A percentile compares a stretch with the other conserved stretches of the same genome.
phyloP scores from a whole-genome alignment of 1,140 invertebrate genomes.

The Leguminivora glycinivorella region DNA sequence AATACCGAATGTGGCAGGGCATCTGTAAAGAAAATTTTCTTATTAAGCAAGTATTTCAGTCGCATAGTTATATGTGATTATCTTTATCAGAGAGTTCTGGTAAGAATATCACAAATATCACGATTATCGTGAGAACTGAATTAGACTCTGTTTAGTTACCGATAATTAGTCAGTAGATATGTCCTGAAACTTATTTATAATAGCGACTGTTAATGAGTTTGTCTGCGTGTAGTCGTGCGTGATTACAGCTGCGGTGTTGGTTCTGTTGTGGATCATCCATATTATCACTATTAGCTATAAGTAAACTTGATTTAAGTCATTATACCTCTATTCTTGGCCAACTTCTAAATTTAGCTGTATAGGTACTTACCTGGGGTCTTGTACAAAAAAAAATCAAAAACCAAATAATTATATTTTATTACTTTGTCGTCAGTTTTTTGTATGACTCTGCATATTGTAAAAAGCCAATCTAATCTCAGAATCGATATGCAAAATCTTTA shows the following conservation, averaged over 20 bases:
- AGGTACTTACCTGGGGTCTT: no score
- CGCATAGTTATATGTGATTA: neutral
- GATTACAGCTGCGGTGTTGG: conserved; percentile 30
- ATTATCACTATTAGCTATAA: conserved; percentile 39
- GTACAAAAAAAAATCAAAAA: no score
- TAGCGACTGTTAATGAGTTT: conserved; percentile 36
- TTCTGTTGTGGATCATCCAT: conserved; percentile 32
- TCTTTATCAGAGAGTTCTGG: neutral
- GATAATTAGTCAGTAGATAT: conserved; percentile 6
- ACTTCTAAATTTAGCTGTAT: no score
- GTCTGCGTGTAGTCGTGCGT: conserved; percentile 38
- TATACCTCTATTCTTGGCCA: neutral
- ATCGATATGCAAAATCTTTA: conserved; percentile 13
- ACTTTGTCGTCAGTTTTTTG: no score
- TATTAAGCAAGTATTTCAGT: no score
- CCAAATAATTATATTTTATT: no score
- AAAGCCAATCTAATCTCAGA: neutral
- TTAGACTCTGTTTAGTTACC: neutral
- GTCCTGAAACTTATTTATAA: conserved; percentile 31
- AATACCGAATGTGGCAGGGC: no score
- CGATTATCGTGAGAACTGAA: neutral
- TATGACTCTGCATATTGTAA: no score
- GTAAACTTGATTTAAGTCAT: conserved; percentile 8
- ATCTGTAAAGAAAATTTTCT: no score
- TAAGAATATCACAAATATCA: neutral